phyloP scores from a whole-genome alignment of 2,113 vertebrate species.

The Athene cunicularia region DNA sequence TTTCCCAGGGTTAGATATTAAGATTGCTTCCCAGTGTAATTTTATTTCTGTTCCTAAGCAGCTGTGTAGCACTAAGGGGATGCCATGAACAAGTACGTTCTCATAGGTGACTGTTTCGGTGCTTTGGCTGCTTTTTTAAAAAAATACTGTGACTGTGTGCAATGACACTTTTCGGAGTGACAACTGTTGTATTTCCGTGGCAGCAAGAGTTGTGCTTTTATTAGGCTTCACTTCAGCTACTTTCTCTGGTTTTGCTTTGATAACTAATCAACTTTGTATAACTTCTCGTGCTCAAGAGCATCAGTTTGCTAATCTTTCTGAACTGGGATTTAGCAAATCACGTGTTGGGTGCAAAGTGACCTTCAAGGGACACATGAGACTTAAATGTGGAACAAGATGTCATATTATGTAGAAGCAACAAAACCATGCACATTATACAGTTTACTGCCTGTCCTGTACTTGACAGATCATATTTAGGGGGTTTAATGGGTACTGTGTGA shows the following conservation, averaged over 20 bases:
- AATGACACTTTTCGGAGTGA: neutral
- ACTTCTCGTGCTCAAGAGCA: neutral
- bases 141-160: neutral
- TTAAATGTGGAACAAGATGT: neutral
- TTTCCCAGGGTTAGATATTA: neutral
- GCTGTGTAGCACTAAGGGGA: neutral
- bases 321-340: neutral
- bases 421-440: fast-evolving
- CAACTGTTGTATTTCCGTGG: neutral
- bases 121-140: neutral
- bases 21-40: neutral
- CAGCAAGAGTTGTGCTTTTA: neutral
- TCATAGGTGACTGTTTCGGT: neutral
- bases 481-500: neutral
- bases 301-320: neutral
- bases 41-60: neutral
- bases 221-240: neutral
- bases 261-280: neutral
- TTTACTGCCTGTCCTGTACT: neutral
- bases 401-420: neutral
- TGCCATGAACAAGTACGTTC: neutral
- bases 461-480: neutral
- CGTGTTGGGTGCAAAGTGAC: neutral
- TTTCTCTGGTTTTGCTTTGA: neutral
- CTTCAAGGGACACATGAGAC: neutral